Percentiles rank a stretch among this genome's conserved stretches.
Conservation (phyloP, 37 sponge, comb jelly and placozoan species). For the Petrosia ficiformis region DNA sequence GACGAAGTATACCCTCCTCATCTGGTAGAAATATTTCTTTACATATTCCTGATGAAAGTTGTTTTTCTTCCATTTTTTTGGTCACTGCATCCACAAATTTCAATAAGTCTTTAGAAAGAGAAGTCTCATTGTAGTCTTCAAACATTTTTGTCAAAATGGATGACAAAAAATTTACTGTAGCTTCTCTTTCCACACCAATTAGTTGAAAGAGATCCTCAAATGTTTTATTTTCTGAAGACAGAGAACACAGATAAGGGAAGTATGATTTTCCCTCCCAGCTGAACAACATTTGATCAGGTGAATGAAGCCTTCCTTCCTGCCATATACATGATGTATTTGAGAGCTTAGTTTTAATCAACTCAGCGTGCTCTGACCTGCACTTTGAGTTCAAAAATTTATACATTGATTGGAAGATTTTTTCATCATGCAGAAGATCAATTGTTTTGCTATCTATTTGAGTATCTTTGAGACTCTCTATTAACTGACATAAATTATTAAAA, state of each 20-base stretch:
- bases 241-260: conserved; percentile 36
- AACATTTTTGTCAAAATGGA: background rate
- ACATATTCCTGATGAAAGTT: too few relatives aligned
- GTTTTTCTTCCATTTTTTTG: background rate
- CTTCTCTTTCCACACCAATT: conserved; percentile 21
- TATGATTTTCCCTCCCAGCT: background rate
- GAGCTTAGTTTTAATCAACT: too few relatives aligned
- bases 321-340: conserved; percentile 32
- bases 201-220: conserved; percentile 24
- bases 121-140: background rate
- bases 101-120: conserved; percentile 20
- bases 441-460: background rate
- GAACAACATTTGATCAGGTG: conserved; percentile 8
- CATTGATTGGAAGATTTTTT: conserved; percentile 2
- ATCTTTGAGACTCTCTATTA: conserved; percentile 3
- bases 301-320: conserved; percentile 34
- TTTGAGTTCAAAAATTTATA: too few relatives aligned
- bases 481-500: conserved; percentile 5
- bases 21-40: conserved; percentile 28
- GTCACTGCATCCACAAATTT: conserved; percentile 3
- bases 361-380: too few relatives aligned
- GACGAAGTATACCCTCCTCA: conserved; percentile 37
- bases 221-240: conserved; percentile 8
- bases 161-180: conserved; percentile 1
- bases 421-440: background rate